phyloP scores from a whole-genome alignment of 2,113 vertebrate species.

The Formicarius rufipectus region DNA sequence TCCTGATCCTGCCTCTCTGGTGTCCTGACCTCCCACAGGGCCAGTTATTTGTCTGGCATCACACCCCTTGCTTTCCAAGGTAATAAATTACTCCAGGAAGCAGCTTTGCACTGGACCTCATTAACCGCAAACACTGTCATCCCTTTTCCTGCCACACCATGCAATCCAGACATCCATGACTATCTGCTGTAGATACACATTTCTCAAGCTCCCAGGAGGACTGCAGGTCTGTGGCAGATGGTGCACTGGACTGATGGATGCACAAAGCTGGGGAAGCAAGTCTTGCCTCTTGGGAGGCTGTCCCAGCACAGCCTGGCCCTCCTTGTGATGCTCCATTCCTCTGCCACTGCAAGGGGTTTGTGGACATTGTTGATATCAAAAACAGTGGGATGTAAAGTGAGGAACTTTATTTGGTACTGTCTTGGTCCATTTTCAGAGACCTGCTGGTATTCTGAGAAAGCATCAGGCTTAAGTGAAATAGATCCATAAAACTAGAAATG shows the following conservation, averaged over 20 bases:
- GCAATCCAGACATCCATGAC: background rate
- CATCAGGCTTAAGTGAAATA: background rate
- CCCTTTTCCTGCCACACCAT: background rate
- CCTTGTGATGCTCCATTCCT: background rate
- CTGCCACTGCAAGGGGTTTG: background rate
- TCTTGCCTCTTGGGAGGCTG: background rate
- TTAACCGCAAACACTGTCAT: rapidly evolving
- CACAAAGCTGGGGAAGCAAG: background rate
- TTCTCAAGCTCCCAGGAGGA: background rate
- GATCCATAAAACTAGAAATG: background rate
- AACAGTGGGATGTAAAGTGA: background rate
- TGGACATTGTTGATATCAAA: background rate
- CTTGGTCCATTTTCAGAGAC: background rate
- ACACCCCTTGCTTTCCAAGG: background rate
- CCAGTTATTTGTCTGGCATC: conserved; percentile 29
- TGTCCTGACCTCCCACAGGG: background rate
- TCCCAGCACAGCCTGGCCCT: background rate
- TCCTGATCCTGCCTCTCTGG: background rate
- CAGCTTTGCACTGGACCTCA: conserved; percentile 15
- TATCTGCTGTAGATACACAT: background rate
- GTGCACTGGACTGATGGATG: background rate
- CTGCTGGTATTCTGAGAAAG: background rate
- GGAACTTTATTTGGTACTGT: background rate
- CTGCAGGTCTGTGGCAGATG: background rate
- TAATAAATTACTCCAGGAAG: background rate